Percentiles rank a stretch among this genome's conserved stretches.
Conservation (phyloP, 2,888 invertebrate species). For the Oxyteleia sp. region DNA sequence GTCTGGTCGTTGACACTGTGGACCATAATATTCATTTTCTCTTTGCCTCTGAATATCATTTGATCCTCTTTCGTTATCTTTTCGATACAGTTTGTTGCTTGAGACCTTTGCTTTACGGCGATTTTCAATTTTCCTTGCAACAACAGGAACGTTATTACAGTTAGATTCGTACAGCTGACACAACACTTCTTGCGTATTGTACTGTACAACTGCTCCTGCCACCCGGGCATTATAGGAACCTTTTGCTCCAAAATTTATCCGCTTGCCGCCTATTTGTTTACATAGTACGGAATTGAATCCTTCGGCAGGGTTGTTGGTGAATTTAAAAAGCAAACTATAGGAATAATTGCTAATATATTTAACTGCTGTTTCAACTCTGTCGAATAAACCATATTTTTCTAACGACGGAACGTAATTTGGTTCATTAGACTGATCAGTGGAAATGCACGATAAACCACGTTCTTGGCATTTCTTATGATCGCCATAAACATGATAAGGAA, state of each 20-base stretch:
- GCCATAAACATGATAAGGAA: conserved; percentile 70
- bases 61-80: neutral
- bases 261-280: conserved; percentile 55
- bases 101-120: conserved; percentile 21
- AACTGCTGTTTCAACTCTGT: conserved; percentile 9
- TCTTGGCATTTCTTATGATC: conserved; percentile 62
- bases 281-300: conserved; percentile 51
- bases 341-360: conserved; percentile 28
- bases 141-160: conserved; percentile 14
- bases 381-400: conserved; percentile 19
- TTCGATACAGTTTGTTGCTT: neutral
- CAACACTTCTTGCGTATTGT: conserved; percentile 49
- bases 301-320: conserved; percentile 46
- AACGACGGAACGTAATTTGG: conserved; percentile 17
- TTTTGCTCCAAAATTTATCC: conserved; percentile 35
- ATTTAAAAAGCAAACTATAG: conserved; percentile 17
- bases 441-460: too few relatives aligned
- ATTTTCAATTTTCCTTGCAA: conserved; percentile 45
- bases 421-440: too few relatives aligned
- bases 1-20: conserved; percentile 57
- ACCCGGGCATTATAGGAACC: conserved; percentile 36
- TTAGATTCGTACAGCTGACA: too few relatives aligned
- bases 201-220: conserved; percentile 55
- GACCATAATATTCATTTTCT: conserved; percentile 59
- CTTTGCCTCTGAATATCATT: neutral